Conservation (phyloP, 2,888 invertebrate genomes). For the Entomobrya multifasciata region DNA sequence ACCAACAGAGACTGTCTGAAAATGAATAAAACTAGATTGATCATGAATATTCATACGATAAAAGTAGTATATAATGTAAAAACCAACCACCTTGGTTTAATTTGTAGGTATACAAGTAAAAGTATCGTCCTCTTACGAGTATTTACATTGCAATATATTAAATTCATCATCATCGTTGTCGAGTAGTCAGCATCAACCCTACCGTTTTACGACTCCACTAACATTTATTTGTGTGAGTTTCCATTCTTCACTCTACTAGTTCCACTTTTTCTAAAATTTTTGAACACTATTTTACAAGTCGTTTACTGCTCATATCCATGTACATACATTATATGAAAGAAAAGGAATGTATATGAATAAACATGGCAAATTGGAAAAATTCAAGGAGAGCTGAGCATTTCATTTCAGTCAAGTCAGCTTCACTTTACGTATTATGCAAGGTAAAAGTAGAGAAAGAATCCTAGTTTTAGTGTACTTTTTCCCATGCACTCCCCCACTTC, state of each 20-base stretch:
- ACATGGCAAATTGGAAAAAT: constrained; percentile 37
- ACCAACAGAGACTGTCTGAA: constrained; percentile 8
- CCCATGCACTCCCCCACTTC: constrained; percentile 35
- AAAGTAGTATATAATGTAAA: constrained; percentile 39
- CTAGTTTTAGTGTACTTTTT: not conserved
- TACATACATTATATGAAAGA: not conserved
- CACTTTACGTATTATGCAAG: not conserved
- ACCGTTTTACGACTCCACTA: not conserved
- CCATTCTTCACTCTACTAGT: not conserved
- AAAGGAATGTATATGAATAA: constrained; percentile 3
- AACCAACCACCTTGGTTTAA: constrained; percentile 31
- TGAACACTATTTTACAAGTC: no score
- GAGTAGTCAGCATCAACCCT: constrained; percentile 7
- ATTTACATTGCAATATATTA: constrained; percentile 56
- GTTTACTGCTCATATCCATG: not conserved
- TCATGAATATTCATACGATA: constrained; percentile 66
- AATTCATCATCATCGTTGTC: constrained; percentile 53
- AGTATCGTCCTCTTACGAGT: constrained; percentile 12
- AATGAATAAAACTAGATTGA: constrained; percentile 61
- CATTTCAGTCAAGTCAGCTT: not conserved
- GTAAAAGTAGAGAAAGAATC: no score
- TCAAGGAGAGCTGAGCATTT: constrained; percentile 45
- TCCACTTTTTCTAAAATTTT: not conserved
- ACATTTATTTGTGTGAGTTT: not conserved
- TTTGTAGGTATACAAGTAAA: not conserved